Evolutionary conservation across 2,888 invertebrate genomes (phyloP).

Genomic region (Chymomyza procnemis): DNA sequence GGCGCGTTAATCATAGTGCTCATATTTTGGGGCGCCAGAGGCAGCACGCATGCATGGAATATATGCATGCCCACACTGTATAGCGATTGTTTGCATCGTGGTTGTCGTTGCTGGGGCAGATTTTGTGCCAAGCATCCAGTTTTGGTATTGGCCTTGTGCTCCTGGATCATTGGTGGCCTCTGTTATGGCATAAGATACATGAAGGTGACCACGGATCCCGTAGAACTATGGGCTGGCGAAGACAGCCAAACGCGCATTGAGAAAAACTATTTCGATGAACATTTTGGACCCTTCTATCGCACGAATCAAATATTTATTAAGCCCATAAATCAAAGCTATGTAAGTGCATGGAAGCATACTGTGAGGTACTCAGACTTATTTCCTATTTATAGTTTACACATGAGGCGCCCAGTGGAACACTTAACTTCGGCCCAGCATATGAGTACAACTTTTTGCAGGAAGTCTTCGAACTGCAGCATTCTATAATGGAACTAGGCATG

Average conservation of each 20-base stretch:
- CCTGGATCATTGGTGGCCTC: slow-evolving; percentile 81
- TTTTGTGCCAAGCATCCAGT: slow-evolving; percentile 85
- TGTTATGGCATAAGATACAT: slow-evolving; percentile 84
- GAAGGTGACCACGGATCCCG: slow-evolving; percentile 90
- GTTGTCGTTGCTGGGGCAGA: slow-evolving; percentile 79
- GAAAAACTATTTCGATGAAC: slow-evolving; percentile 90
- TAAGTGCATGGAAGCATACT: slow-evolving; percentile 66
- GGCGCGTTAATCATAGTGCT: slow-evolving; percentile 77
- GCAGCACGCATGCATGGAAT: slow-evolving; percentile 17
- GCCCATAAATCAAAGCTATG: slow-evolving; percentile 80
- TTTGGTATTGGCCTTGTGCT: slow-evolving; percentile 82
- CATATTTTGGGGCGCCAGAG: slow-evolving; percentile 48
- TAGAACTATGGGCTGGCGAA: slow-evolving; percentile 95
- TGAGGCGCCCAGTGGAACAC: slow-evolving; percentile 77
- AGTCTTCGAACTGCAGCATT: slow-evolving; percentile 85
- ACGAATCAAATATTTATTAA: slow-evolving; percentile 93
- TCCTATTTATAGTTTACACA: slow-evolving; percentile 70
- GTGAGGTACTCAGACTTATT: background rate
- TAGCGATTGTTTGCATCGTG: slow-evolving; percentile 76
- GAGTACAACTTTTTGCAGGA: slow-evolving; percentile 86
- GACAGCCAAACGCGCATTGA: slow-evolving; percentile 88
- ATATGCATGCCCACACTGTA: slow-evolving; percentile 61
- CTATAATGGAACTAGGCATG: slow-evolving; percentile 82
- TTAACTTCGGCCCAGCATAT: slow-evolving; percentile 88
- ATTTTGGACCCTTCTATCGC: slow-evolving; percentile 93